Percentiles rank a stretch among this genome's conserved stretches.
These are phyloP conservation scores for Ciconia maguari DNA, from an alignment of 2,113 vertebrate genomes.

Conservation along the genomic window DNA sequence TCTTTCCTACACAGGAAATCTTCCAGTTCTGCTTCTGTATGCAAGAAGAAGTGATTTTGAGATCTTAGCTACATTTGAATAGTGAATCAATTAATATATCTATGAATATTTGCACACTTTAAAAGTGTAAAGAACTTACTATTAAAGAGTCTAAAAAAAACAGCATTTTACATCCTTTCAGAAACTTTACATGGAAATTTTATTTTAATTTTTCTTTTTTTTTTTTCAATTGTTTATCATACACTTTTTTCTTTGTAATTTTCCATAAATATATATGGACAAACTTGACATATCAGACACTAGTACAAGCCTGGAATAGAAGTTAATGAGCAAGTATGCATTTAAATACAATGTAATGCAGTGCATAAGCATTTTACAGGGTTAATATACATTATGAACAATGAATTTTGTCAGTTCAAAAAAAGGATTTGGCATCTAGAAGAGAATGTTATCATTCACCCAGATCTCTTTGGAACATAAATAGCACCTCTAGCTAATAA, in stretches of 20 bases:
- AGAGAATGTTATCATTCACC: conserved; percentile 38
- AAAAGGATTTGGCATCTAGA: conserved; percentile 49
- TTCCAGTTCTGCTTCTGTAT: background rate
- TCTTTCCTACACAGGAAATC: background rate
- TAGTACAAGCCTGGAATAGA: conserved; percentile 57
- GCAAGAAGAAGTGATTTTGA: background rate
- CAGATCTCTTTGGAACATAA: conserved; percentile 66
- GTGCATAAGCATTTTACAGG: conserved; percentile 44
- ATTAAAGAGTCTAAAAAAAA: background rate
- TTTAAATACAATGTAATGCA: conserved; percentile 56
- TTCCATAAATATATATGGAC: conserved; percentile 68
- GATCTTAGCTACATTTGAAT: background rate
- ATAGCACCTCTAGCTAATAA: conserved; percentile 74
- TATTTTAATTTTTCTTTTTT: conserved; percentile 55
- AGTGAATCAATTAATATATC: background rate
- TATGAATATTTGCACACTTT: background rate
- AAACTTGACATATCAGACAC: conserved; percentile 55
- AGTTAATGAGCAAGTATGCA: conserved; percentile 55
- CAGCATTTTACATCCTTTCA: conserved; percentile 22
- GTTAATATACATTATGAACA: conserved; percentile 64
- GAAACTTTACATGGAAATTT: conserved; percentile 62
- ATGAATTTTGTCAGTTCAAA: conserved; percentile 21
- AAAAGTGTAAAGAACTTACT: background rate
- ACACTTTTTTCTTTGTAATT: conserved; percentile 21
- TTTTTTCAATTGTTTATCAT: conserved; percentile 32